A percentile compares a stretch with the other conserved stretches of the same genome.
phyloP scores from a whole-genome alignment of 2,888 invertebrate genomes.

The Psococerastis gibbosa region DNA sequence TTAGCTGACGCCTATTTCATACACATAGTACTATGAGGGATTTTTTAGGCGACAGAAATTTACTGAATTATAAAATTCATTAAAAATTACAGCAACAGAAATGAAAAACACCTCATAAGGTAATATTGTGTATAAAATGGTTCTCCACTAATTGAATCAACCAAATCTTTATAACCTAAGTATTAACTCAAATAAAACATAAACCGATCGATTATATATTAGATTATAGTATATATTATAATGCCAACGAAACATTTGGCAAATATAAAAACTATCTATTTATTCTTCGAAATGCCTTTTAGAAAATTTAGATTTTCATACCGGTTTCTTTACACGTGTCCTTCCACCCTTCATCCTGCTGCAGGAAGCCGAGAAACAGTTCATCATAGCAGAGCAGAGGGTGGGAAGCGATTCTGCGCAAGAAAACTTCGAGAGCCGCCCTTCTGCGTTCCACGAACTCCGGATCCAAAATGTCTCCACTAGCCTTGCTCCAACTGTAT shows the following conservation, averaged over 20 bases:
- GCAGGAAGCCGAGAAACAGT: slow-evolving; percentile 57
- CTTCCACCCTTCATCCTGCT: slow-evolving; percentile 61
- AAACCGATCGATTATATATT: no score
- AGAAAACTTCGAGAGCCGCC: slow-evolving; percentile 58
- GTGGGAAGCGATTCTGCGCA: slow-evolving; percentile 56
- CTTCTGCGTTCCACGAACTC: slow-evolving; percentile 69
- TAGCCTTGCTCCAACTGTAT: slow-evolving; percentile 59
- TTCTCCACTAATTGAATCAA: slow-evolving; percentile 6
- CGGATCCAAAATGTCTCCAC: slow-evolving; percentile 53
- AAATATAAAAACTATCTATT: slow-evolving; percentile 2
- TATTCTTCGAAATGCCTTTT: slow-evolving; percentile 13
- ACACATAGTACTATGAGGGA: no score
- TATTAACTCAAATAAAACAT: no score
- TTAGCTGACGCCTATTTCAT: no score
- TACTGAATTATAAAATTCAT: no score
- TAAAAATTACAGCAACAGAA: no score
- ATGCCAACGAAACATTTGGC: not conserved
- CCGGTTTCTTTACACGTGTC: slow-evolving; percentile 57
- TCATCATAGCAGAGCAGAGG: slow-evolving; percentile 51
- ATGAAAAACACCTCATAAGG: no score
- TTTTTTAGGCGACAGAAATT: no score
- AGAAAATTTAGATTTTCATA: no score
- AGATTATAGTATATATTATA: no score
- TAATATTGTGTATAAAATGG: no score
- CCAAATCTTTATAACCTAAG: no score